Evolutionary conservation across 2,888 invertebrate species (phyloP), one percentile per base, ranked within the genome.

Genomic region (Mythimna pallens): DNA sequence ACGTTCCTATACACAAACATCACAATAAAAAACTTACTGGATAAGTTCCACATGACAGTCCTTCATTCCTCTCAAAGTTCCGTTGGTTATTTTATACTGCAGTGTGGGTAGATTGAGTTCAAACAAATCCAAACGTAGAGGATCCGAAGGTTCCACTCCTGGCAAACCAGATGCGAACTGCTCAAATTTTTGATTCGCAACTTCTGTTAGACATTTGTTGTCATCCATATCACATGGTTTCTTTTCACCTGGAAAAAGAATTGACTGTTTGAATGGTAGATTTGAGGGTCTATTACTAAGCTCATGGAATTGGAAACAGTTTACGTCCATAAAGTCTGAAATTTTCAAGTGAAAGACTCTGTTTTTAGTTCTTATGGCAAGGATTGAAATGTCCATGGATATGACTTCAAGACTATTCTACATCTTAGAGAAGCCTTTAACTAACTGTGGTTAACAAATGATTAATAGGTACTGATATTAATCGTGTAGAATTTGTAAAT

Each of bases 91-190:
- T 63, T 54, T 75, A 63, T 63, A 75, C 2, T 25, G 20, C 8
- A 75, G 9, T 5, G n/a, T 12, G 20, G 69, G 76, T 1, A 59
- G 36, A 30, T 59, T 54, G 3, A 14, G 34, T 58, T 69, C 69
- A 25, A 75, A 0, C 0, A 14, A 36, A 34, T 75, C 52, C 22
- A 76, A 17, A 0, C 14, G 58, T 4, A 75, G 17, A 12, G 76
- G 75, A 30, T 75, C 75, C n/a, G 76, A 69, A 9, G 76, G 17
- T 22, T 58, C 34, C 4, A 62, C 63, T 52, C 75, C 76, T 22
- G 63, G 52, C 25, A 69, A 52, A 3, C 75, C 75, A 3, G 62
- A 14, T 22, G 63, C 9, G 3, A 75, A 69, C 2, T 20, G 25
- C 3, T 17, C 2, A 54, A 30, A 75, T 12, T 0, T 63, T 3